Conservation (phyloP, 1,140 invertebrate genomes). For the Ptiloglossa arizonensis region DNA sequence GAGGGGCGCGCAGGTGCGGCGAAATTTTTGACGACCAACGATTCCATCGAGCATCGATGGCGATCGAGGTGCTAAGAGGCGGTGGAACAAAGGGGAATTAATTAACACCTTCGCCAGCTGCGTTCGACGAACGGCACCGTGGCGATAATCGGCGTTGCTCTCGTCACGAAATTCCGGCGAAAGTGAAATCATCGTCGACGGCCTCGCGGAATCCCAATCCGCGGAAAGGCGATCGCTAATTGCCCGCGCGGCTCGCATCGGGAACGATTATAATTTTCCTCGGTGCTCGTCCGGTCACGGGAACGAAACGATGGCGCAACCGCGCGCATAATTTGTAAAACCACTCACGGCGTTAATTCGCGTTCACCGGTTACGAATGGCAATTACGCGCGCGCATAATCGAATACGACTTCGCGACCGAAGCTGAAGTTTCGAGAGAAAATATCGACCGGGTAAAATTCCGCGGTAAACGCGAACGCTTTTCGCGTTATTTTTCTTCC, state of each 20-base stretch:
- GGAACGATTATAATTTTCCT: neutral
- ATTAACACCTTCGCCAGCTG: conserved; percentile 65
- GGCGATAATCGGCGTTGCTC: neutral
- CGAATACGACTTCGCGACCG: no score
- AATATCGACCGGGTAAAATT: no score
- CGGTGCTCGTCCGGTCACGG: neutral
- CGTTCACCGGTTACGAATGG: neutral
- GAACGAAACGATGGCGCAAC: conserved; percentile 18
- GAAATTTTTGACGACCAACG: conserved; percentile 66
- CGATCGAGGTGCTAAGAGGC: conserved; percentile 56
- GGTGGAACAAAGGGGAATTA: conserved; percentile 62
- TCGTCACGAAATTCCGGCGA: neutral
- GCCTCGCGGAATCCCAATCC: conserved; percentile 41
- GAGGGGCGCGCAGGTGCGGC: conserved; percentile 50
- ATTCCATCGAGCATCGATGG: conserved; percentile 43
- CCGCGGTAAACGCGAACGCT: no score
- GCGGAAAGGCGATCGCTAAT: conserved; percentile 37
- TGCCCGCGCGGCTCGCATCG: neutral
- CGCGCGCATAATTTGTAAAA: conserved; percentile 42
- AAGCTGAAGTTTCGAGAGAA: no score
- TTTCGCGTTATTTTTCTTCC: no score
- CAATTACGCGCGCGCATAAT: neutral
- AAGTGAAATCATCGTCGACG: conserved; percentile 2
- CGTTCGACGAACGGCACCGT: conserved; percentile 22
- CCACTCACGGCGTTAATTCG: conserved; percentile 9